A percentile compares a stretch with the other conserved stretches of the same genome.
phyloP scores from a whole-genome alignment of 2,888 invertebrate genomes.

The Perizoma affinitatum region DNA sequence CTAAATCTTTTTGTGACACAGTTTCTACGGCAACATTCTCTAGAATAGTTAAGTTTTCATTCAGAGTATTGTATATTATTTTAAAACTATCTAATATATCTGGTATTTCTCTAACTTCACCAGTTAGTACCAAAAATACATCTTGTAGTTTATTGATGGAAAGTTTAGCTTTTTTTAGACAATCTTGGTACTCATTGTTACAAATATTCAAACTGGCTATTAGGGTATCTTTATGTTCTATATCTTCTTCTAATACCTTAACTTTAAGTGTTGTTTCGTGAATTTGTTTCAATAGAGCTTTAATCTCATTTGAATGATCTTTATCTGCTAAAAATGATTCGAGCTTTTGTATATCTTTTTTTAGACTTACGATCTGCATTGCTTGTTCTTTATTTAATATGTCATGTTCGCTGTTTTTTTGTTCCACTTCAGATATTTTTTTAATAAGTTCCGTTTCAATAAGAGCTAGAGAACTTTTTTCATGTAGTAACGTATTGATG shows the following conservation, averaged over 20 bases:
- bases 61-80: slow-evolving; percentile 47
- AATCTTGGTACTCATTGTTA: slow-evolving; percentile 44
- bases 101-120: slow-evolving; percentile 52
- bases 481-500: slow-evolving; percentile 50
- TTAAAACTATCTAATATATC: slow-evolving; percentile 51
- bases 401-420: slow-evolving; percentile 42
- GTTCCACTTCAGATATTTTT: slow-evolving; percentile 44
- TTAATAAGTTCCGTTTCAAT: slow-evolving; percentile 47
- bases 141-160: slow-evolving; percentile 48
- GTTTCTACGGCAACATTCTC: slow-evolving; percentile 47
- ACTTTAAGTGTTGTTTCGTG: slow-evolving; percentile 2
- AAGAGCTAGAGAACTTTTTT: slow-evolving; percentile 44
- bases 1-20: slow-evolving; percentile 47
- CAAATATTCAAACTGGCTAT: slow-evolving; percentile 48
- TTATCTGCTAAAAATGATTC: slow-evolving; percentile 36
- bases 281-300: slow-evolving; percentile 12
- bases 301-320: slow-evolving; percentile 33
- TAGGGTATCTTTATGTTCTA: slow-evolving; percentile 47
- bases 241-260: slow-evolving; percentile 40
- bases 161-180: slow-evolving; percentile 50
- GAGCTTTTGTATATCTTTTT: slow-evolving; percentile 47
- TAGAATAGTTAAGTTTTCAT: slow-evolving; percentile 50
- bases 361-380: slow-evolving; percentile 41
- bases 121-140: slow-evolving; percentile 51
- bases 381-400: slow-evolving; percentile 42